Base-by-base conservation (phyloP, 2,797 vertebrate genomes). In the Anolis apletophallus region DNA sequence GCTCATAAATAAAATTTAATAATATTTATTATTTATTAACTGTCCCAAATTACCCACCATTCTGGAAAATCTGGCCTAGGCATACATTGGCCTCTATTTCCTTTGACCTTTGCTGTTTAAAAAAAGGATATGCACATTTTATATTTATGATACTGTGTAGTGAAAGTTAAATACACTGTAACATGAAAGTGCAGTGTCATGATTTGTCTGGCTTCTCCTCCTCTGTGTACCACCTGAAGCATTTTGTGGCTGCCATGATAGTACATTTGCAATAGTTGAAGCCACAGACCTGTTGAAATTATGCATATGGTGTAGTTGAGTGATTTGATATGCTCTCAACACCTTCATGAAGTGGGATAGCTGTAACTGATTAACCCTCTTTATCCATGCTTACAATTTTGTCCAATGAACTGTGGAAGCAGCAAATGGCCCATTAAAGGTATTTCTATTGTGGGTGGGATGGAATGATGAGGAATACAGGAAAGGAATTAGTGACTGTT, bases 381-480 rank as follows among this genome's bases (percentile, higher is more conserved):
- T 71, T 85, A 50, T 57, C 19, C 13, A 32, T 76, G 32, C 54
- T 40, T 78, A 11, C 72, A 76, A 76, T 50, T 80, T 7, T 4
- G 3, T 0, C 17, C 19, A 50, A 57, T 3, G 74, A 14, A 76
- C 32, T 85, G 3, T 55, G 29, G 54, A 85, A 36, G 68, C 74
- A 7, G 46, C 64, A 64, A 76, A 36, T 68, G 29, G 46, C 16
- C 46, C 55, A 16, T 67, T 61, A 61, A 40, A 73, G 36, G 32
- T 57, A 17, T 1, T 75, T 71, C 2, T 0, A 9, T 34, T 50
- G 64, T 32, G 71, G 78, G 19, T 80, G 50, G 32, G 16, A 19
- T 32, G 85, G 73, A 55, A 68, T 73, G 69, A 21, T 78, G 73
- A 61, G 76, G 59, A 17, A n/a, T 29, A 83, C 67, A 80, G 16